Evolutionary conservation across 2,113 vertebrate genomes (phyloP), one percentile per base, ranked within the genome.

Genomic region (Motacilla tschutschensis): DNA sequence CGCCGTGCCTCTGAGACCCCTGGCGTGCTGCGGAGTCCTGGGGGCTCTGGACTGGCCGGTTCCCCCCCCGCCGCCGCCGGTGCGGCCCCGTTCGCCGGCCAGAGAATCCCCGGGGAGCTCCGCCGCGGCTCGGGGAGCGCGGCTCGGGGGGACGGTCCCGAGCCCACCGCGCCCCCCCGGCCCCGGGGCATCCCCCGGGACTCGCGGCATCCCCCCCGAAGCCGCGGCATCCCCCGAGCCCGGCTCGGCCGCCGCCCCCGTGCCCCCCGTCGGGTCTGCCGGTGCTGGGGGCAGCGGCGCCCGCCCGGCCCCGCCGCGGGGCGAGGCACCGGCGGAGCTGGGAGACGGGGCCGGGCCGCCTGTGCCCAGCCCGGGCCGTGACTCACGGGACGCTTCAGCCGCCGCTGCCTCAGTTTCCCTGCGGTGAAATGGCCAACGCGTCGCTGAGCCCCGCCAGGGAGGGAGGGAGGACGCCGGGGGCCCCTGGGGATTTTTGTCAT

Each of bases 351-450:
- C 91, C 83, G 91, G 87, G 77, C 70, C 83, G 77, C 51, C 81
- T 12, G 12, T 84, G 89, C 89, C 86, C 86, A 74, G 89, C 83
- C 92, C 24, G 89, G 83, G 36, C 83, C 89, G 87, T 93, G 92
- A 93, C 92, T 93, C 92, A 93, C 92, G 89, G 83, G 86, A 81
- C 92, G 72, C 92, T 87, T 65, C 89, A 44, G 38, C 48, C 71
- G 83, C 89, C 79, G 41, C 62, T 89, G 92, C 92, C 90, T 92
- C 92, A 91, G 92, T 92, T 93, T 92, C 92, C 92, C 92, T 78
- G 92, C 90, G 83, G 90, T 87, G 69, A 79, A 88, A 83, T 74
- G 92, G 90, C 80, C 84, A 75, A 33, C 69, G 90, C 92, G 92
- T 85, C 84, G 87, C 33, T 35, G 54, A 58, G 84, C 77, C 92